These are phyloP conservation scores for Chaenodraco wilsoni DNA, from an alignment of 2,797 vertebrate species.

Conservation along the genomic window DNA sequence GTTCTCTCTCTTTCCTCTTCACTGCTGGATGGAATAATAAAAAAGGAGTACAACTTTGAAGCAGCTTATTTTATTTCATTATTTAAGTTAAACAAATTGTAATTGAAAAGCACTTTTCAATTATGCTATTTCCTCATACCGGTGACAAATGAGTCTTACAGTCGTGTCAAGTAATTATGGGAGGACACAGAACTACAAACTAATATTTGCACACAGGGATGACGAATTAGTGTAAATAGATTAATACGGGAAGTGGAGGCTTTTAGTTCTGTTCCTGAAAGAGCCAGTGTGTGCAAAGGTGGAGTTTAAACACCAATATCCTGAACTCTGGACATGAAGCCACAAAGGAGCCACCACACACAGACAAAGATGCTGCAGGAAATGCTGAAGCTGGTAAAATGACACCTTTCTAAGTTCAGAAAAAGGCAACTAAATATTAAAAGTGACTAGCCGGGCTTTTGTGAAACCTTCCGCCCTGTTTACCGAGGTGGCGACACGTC, in stretches of 20 bases:
- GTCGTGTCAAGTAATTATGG: slow-evolving; percentile 76
- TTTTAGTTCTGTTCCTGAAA: slow-evolving; percentile 69
- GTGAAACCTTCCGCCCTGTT: slow-evolving; percentile 24
- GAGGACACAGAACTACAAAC: slow-evolving; percentile 75
- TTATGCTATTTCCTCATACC: slow-evolving; percentile 74
- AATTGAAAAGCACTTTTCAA: slow-evolving; percentile 86
- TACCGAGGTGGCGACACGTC: slow-evolving; percentile 28
- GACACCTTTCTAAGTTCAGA: slow-evolving; percentile 23
- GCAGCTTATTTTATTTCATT: slow-evolving; percentile 81
- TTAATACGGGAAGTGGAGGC: slow-evolving; percentile 65
- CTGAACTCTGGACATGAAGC: slow-evolving; percentile 30
- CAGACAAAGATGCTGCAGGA: slow-evolving; percentile 20
- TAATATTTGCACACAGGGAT: slow-evolving; percentile 78
- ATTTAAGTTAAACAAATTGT: slow-evolving; percentile 85
- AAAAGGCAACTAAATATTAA: slow-evolving; percentile 43
- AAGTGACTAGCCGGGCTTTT: slow-evolving; percentile 41
- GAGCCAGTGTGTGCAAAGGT: slow-evolving; percentile 42
- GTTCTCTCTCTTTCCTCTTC: slow-evolving; percentile 62
- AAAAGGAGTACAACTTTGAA: slow-evolving; percentile 81
- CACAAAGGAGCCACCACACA: slow-evolving; percentile 3
- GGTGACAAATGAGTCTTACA: slow-evolving; percentile 77
- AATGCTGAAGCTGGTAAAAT: slow-evolving; percentile 20
- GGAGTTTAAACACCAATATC: slow-evolving; percentile 31
- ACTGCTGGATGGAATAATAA: slow-evolving; percentile 73
- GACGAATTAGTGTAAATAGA: slow-evolving; percentile 77